These are phyloP conservation scores for Chrysolina haemoptera DNA, from an alignment of 2,888 invertebrate species.

Conservation along the genomic window DNA sequence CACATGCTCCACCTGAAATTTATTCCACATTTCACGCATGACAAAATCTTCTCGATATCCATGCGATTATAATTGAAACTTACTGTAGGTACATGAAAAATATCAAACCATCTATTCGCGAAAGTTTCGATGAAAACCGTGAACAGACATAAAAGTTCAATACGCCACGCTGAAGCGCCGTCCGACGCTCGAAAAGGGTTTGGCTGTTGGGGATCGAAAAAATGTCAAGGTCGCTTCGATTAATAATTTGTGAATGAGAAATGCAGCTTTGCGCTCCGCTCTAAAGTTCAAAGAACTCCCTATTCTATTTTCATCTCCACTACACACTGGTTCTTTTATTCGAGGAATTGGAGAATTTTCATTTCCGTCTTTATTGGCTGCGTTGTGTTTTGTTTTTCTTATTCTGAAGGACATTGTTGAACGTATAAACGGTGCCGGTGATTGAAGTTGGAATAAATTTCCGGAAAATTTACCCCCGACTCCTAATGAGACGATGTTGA, in stretches of 20 bases:
- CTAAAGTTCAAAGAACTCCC: conserved; percentile 42
- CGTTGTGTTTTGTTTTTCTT: background rate
- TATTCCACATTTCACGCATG: background rate
- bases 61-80: background rate
- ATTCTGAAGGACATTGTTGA: background rate
- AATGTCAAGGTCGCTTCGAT: conserved; percentile 69
- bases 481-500: background rate
- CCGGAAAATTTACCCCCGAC: background rate
- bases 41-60: background rate
- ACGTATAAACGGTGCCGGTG: background rate
- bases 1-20: too few species aligned
- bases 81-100: background rate
- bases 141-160: conserved; percentile 45
- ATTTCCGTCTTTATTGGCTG: conserved; percentile 28
- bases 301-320: conserved; percentile 45
- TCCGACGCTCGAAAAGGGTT: conserved; percentile 58
- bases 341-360: conserved; percentile 27
- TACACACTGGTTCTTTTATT: conserved; percentile 28
- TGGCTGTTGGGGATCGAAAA: conserved; percentile 61
- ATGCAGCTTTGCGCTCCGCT: conserved; percentile 37
- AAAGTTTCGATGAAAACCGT: conserved; percentile 39
- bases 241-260: conserved; percentile 67
- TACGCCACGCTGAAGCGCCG: conserved; percentile 51
- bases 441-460: background rate
- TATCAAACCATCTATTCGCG: background rate